Evolutionary conservation across 2,113 vertebrate genomes (phyloP), one percentile per base, ranked within the genome.

Genomic region (Epinephelus lanceolatus): DNA sequence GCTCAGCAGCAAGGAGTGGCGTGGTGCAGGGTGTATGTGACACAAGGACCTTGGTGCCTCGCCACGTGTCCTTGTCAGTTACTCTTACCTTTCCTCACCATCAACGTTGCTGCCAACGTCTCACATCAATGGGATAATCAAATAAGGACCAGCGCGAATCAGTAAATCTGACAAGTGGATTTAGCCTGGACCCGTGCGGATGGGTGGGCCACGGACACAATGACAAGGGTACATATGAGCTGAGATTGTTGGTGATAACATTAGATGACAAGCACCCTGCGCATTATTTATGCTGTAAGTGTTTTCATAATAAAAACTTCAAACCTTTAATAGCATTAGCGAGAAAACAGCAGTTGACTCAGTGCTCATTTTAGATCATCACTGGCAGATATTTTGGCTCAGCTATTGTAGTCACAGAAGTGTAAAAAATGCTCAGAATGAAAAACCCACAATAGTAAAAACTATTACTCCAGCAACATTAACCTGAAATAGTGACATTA

Each of bases 1-100:
- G 91, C 88, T 91, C 83, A 90, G 92, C 88, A 88, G 51, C 80
- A 78, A 86, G 69, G 76, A 72, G 83, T 83, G 82, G 57, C 78
- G 23, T 45, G 14, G 76, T 52, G 67, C 68, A 59, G 83, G 69
- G 30, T 85, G 83, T 73, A 9, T 59, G 40, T 80, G 88, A 91
- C 74, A 85, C 77, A 55, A 82, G 69, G 88, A 92, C 91, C 89
- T 92, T 94, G 91, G 62, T 56, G 76, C 80, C 59, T 76, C 52
- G 18, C 79, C 7, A 67, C 33, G 83, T 80, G 91, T 90, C 94
- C 93, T 95, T 95, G 93, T 94, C 76, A 80, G 81, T 85, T 88
- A 85, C 89, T 89, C 81, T 91, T 87, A 88, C 81, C 83, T 84
- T 90, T 90, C 71, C 79, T 88, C 83, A 81, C 75, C 86, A 89